These are phyloP conservation scores for Pelecanoides urinatrix DNA, from an alignment of 2,113 vertebrate genomes.

Conservation along the genomic window DNA sequence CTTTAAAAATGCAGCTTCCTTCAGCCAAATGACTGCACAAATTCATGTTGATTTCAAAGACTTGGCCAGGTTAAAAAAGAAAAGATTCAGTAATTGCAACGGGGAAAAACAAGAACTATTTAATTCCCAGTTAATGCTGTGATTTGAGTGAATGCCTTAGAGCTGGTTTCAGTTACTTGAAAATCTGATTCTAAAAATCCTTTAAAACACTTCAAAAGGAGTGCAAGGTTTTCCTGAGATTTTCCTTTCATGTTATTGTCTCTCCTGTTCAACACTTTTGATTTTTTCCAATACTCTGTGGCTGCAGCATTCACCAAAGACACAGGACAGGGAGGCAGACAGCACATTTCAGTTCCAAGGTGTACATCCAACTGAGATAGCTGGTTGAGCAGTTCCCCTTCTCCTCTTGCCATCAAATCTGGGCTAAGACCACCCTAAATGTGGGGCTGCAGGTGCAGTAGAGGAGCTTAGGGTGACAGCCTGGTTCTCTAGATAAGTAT, in stretches of 20 bases:
- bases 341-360: background rate
- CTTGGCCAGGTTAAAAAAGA: background rate
- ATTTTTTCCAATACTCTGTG: background rate
- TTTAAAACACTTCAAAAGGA: background rate
- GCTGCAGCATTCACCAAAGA: background rate
- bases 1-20: background rate
- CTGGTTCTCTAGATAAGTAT: background rate
- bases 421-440: background rate
- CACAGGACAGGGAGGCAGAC: background rate
- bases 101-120: background rate
- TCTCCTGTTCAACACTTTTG: background rate
- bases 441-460: background rate
- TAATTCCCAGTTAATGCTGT: background rate
- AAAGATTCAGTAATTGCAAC: background rate
- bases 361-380: rapidly evolving
- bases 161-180: background rate
- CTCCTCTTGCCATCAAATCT: background rate
- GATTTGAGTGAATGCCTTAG: background rate
- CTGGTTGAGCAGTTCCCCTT: background rate
- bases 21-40: background rate
- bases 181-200: background rate
- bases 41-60: background rate
- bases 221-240: background rate
- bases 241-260: background rate
- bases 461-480: background rate